A percentile compares a stretch with the other conserved stretches of the same genome.
Conservation (phyloP, 2,888 invertebrate genomes). For the Dolomedes plantarius region DNA sequence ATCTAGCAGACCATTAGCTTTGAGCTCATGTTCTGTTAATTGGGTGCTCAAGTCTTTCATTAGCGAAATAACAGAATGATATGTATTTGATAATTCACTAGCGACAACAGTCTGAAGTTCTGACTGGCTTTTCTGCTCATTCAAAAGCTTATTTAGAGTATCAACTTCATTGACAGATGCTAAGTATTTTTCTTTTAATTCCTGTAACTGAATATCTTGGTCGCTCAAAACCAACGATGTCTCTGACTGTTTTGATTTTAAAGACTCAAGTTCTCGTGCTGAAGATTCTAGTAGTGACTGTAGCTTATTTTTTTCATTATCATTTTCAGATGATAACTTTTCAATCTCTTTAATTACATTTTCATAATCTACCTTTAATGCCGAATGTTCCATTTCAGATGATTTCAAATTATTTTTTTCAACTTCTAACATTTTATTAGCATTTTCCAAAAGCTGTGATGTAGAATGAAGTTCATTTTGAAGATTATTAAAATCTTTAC, state of each 20-base stretch:
- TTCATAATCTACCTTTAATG: slow-evolving; percentile 73
- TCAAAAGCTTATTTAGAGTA: background rate
- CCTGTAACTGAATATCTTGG: background rate
- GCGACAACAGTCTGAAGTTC: background rate
- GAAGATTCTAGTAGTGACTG: background rate
- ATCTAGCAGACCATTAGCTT: background rate
- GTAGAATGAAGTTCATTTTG: slow-evolving; percentile 75
- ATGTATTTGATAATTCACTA: slow-evolving; percentile 1
- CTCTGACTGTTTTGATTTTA: background rate
- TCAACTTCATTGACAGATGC: background rate
- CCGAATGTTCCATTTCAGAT: background rate
- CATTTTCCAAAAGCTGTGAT: background rate
- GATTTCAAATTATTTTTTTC: slow-evolving; percentile 70
- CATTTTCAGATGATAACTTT: slow-evolving; percentile 68
- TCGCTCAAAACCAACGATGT: background rate
- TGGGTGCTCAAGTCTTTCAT: slow-evolving; percentile 2
- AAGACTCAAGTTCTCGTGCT: background rate
- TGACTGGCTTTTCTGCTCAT: slow-evolving; percentile 26
- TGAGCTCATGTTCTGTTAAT: slow-evolving; percentile 1
- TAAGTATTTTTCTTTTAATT: slow-evolving; percentile 12
- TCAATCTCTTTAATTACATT: slow-evolving; percentile 78
- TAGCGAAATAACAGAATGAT: background rate
- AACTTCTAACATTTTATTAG: slow-evolving; percentile 73
- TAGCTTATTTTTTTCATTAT: background rate
- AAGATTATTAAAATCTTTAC: slow-evolving; percentile 27